Conservation (phyloP, 2,888 invertebrate genomes). For the Andrena dorsata region DNA sequence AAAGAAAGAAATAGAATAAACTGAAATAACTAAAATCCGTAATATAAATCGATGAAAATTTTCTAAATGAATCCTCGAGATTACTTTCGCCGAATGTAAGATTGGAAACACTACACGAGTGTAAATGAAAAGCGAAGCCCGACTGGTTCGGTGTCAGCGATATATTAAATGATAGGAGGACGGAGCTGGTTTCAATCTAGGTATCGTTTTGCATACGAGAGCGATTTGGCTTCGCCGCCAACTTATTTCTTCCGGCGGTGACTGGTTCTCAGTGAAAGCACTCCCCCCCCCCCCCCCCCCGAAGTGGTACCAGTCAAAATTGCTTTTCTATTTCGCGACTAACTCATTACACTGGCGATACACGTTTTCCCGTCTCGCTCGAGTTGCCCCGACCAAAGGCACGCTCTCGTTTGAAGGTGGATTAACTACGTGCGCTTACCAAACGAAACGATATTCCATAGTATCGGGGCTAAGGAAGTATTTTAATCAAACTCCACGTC, state of each 20-base stretch:
- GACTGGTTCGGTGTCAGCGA: slow-evolving; percentile 15
- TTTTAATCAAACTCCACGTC: slow-evolving; percentile 35
- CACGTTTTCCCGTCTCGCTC: slow-evolving; percentile 36
- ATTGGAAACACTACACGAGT: not conserved
- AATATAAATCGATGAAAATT: too few species aligned
- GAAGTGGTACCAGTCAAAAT: slow-evolving; percentile 38
- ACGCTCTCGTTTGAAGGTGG: slow-evolving; percentile 15
- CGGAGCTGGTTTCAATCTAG: slow-evolving; percentile 34
- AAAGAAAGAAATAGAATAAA: too few species aligned
- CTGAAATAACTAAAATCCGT: too few species aligned
- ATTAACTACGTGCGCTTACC: slow-evolving; percentile 31
- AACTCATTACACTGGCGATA: slow-evolving; percentile 42
- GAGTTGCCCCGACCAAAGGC: slow-evolving; percentile 35
- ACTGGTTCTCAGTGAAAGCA: slow-evolving; percentile 37
- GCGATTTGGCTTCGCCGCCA: slow-evolving; percentile 47
- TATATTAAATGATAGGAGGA: slow-evolving; percentile 36
- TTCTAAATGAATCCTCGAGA: too few species aligned
- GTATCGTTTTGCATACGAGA: slow-evolving; percentile 57
- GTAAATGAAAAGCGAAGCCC: not conserved
- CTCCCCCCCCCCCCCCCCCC: slow-evolving; percentile 1
- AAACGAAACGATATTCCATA: slow-evolving; percentile 27
- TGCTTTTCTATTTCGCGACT: slow-evolving; percentile 57
- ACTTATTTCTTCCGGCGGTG: slow-evolving; percentile 52
- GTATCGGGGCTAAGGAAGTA: slow-evolving; percentile 35
- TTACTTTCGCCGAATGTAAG: too few species aligned